phyloP scores from a whole-genome alignment of 2,797 vertebrate species.

The Notamacropus eugenii region DNA sequence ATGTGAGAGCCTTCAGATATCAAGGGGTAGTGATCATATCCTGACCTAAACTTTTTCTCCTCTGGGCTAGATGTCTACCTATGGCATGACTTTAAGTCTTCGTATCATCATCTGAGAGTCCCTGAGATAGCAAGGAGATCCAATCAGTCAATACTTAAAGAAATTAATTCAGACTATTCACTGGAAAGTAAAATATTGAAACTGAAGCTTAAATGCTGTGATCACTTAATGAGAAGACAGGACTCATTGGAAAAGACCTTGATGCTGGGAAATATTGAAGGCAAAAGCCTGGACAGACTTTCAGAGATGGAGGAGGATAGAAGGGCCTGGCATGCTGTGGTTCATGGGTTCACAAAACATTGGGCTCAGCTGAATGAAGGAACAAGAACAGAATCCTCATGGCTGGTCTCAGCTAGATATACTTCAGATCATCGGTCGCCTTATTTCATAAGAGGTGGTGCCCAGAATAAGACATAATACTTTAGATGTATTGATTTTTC shows the following conservation, averaged over 20 bases:
- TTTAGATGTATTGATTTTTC: not conserved
- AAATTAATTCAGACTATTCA: not conserved
- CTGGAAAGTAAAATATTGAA: not conserved
- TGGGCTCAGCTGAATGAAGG: not conserved
- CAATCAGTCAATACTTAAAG: not conserved
- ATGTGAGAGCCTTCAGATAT: not conserved
- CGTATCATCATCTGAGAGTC: not conserved
- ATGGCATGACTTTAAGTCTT: not conserved
- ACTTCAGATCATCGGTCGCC: not conserved
- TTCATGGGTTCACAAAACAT: not conserved
- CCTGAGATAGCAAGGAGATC: not conserved
- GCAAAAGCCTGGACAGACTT: not conserved
- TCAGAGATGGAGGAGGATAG: not conserved
- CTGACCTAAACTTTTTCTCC: not conserved
- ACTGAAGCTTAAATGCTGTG: not conserved
- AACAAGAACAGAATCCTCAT: not conserved
- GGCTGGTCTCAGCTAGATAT: not conserved
- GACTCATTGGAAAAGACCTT: not conserved
- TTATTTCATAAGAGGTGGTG: not conserved
- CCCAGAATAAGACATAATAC: not conserved
- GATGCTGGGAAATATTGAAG: not conserved
- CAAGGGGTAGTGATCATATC: not conserved
- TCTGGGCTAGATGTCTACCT: not conserved
- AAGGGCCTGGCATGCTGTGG: not conserved
- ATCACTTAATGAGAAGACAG: not conserved